These are phyloP conservation scores for Pseudanteris insignis DNA, from an alignment of 2,888 invertebrate species.

Conservation along the genomic window DNA sequence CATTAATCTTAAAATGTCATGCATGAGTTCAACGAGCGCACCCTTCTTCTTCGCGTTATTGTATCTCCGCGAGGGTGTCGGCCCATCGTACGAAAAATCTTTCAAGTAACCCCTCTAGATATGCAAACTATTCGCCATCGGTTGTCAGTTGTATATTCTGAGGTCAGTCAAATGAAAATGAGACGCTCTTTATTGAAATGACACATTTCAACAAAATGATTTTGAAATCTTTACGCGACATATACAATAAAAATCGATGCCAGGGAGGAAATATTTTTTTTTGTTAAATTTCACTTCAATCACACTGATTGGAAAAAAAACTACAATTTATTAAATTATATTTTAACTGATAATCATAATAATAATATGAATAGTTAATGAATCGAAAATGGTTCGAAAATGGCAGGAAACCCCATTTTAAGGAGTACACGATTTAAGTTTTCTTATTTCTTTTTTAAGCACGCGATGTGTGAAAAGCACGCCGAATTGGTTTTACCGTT, in stretches of 20 bases:
- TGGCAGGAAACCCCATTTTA: no score
- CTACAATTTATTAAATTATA: no score
- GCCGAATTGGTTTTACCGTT: conserved; percentile 1
- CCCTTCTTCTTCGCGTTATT: conserved; percentile 30
- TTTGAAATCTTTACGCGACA: no score
- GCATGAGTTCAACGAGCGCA: conserved; percentile 26
- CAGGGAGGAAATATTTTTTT: conserved; percentile 6
- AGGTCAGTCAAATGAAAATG: conserved; percentile 36
- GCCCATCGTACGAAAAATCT: conserved; percentile 24
- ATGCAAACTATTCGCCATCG: conserved; percentile 37
- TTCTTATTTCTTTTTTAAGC: no score
- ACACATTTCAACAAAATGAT: conserved; percentile 20
- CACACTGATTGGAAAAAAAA: no score
- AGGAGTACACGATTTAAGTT: no score
- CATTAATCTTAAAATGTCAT: conserved; percentile 40
- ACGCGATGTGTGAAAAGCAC: conserved; percentile 4
- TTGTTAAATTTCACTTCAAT: no score
- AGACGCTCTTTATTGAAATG: conserved; percentile 28
- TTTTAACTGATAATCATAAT: no score
- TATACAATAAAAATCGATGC: no score
- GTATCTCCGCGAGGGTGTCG: conserved; percentile 23
- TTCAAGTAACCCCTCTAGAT: conserved; percentile 26
- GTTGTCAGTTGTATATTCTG: conserved; percentile 32
- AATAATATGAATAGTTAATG: no score
- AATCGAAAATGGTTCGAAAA: no score